These are phyloP conservation scores for Noctuana brunneofusca DNA, from an alignment of 2,888 invertebrate genomes.

Conservation along the genomic window DNA sequence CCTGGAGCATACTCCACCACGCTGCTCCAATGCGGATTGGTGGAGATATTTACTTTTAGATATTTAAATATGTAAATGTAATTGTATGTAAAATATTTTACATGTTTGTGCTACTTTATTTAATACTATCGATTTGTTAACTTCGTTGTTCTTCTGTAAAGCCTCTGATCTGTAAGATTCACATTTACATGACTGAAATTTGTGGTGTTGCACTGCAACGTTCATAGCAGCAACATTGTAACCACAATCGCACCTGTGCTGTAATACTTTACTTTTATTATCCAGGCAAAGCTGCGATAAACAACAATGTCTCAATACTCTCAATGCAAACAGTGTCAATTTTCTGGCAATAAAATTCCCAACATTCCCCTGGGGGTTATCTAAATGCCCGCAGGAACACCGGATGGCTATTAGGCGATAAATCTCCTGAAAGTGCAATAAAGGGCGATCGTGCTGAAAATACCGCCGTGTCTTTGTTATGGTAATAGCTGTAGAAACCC, in stretches of 20 bases:
- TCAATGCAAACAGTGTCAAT: conserved; percentile 24
- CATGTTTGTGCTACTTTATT: too few relatives aligned
- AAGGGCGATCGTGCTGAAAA: conserved; percentile 37
- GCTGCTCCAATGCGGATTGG: too few relatives aligned
- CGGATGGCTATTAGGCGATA: conserved; percentile 28
- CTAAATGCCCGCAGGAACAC: conserved; percentile 18
- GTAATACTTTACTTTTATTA: conserved; percentile 17
- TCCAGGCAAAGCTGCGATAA: conserved; percentile 3
- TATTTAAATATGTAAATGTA: not conserved
- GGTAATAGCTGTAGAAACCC: conserved; percentile 38
- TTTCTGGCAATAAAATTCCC: conserved; percentile 24
- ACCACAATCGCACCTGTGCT: conserved; percentile 7
- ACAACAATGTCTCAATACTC: conserved; percentile 18
- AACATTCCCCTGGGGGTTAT: conserved; percentile 11
- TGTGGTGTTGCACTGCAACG: not conserved
- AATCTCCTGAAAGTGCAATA: conserved; percentile 39
- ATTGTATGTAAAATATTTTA: not conserved
- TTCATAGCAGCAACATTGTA: conserved; percentile 5
- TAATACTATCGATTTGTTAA: too few relatives aligned
- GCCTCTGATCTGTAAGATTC: not conserved
- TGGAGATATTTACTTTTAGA: not conserved
- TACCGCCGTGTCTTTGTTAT: conserved; percentile 43
- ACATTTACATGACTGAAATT: not conserved
- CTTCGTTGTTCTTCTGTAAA: too few relatives aligned
- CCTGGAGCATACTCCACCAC: too few relatives aligned